Base-by-base conservation (phyloP, 1,140 invertebrate genomes). In the Drosophila teissieri region DNA sequence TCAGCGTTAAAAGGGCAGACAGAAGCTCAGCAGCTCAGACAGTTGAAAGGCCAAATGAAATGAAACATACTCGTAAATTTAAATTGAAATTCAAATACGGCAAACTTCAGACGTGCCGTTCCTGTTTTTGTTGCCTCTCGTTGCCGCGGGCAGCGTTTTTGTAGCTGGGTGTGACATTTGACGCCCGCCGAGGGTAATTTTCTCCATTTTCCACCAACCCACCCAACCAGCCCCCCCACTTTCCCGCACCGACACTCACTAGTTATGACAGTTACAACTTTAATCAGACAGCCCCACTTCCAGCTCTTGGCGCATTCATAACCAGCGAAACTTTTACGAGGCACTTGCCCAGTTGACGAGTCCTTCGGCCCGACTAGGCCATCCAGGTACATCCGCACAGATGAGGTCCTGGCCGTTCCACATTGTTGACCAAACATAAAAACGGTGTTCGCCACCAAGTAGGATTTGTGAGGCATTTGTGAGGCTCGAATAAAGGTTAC, bases 391-490 rank as follows among this genome's bases (percentile, higher is more conserved):
- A 45, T 52, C 10, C 24, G 14, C 11, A 24, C 27, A 17, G 22
- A 46, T 11, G 36, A 52, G 40, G 62, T 46, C 44, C 39, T 40
- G 49, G 40, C 73, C 53, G 62, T 78, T 73, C n/a, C 81, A 80
- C 78, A 85, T 62, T 85, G 77, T 86, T 85, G 60, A 78, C 60
- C 60, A 65, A 85, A 85, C 73, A 80, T 85, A 84, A 85, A 85
- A 75, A 57, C 49, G 39, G 49, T 48, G 62, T 65, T 54, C 17
- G 37, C 22, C 52, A 56, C 54, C 63, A 68, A 42, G 42, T 36
- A 11, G 27, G 8, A 22, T 12, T 39, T 11, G 36, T 27, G 14
- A 6, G 14, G n/a, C 10, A 31, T n/a, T n/a, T n/a, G n/a, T n/a
- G n/a, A n/a, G n/a, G 10, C 11, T 40, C 34, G 37, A 67, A 15